Percentiles rank a stretch among this genome's conserved stretches.
phyloP scores from a whole-genome alignment of 1,140 invertebrate species.

The Drosophila guanche region DNA sequence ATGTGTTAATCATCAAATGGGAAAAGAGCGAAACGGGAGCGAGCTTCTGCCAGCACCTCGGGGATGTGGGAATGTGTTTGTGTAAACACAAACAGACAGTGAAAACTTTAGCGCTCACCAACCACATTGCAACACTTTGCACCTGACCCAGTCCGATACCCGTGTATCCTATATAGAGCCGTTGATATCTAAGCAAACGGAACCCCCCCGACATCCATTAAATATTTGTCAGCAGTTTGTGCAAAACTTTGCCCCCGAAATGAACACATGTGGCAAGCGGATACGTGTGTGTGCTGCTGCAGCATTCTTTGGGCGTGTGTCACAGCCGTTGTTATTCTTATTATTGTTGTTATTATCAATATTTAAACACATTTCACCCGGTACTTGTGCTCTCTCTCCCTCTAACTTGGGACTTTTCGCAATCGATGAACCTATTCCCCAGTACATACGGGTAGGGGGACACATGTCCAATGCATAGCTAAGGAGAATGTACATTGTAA shows the following conservation, averaged over 20 bases:
- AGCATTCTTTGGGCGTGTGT: slow-evolving; percentile 58
- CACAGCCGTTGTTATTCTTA: slow-evolving; percentile 27
- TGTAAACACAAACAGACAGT: slow-evolving; percentile 32
- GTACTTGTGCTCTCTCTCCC: neutral
- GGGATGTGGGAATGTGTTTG: slow-evolving; percentile 36
- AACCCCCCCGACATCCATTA: slow-evolving; percentile 51
- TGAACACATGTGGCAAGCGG: slow-evolving; percentile 65
- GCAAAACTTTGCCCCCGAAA: slow-evolving; percentile 51
- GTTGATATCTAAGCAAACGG: slow-evolving; percentile 48
- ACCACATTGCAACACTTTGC: slow-evolving; percentile 35
- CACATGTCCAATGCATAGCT: neutral
- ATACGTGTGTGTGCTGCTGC: slow-evolving; percentile 22
- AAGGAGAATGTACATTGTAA: neutral
- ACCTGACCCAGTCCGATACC: slow-evolving; percentile 33
- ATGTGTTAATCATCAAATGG: slow-evolving; percentile 74
- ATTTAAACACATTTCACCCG: slow-evolving; percentile 58
- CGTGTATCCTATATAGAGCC: slow-evolving; percentile 15
- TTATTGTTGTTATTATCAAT: slow-evolving; percentile 70
- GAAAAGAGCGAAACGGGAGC: slow-evolving; percentile 36
- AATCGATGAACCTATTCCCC: neutral
- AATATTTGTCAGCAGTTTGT: slow-evolving; percentile 73
- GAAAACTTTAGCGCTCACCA: slow-evolving; percentile 1
- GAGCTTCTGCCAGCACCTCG: neutral
- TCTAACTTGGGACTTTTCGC: too few relatives aligned
- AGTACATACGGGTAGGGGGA: too few relatives aligned